A percentile compares a stretch with the other conserved stretches of the same genome.
Evolutionary conservation across 1,140 invertebrate species (phyloP).

Genomic region (Hylyphantes graminicola): DNA sequence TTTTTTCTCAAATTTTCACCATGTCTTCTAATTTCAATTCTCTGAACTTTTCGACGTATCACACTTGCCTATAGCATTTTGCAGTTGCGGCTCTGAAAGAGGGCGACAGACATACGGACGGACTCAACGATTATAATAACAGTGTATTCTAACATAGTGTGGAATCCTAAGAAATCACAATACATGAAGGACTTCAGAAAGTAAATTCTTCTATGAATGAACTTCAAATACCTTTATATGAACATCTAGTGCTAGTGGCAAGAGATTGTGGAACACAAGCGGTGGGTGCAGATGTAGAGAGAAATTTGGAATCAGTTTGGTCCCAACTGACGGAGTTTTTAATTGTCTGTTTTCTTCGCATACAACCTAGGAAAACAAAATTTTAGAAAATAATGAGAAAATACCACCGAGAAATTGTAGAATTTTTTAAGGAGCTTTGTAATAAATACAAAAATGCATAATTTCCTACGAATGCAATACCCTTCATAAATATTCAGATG

Average conservation of each 20-base stretch:
- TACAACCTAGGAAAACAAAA: slow-evolving; percentile 65
- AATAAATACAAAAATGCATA: neutral
- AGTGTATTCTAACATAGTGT: no score
- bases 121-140: no score
- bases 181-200: no score
- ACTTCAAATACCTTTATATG: slow-evolving; percentile 73
- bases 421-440: neutral
- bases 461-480: no score
- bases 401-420: neutral
- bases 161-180: no score
- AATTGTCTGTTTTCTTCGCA: slow-evolving; percentile 69
- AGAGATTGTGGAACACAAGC: slow-evolving; percentile 79
- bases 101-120: no score
- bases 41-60: no score
- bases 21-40: no score
- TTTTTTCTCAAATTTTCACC: no score
- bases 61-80: no score
- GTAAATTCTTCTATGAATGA: no score
- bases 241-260: slow-evolving; percentile 74
- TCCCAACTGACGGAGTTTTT: slow-evolving; percentile 66
- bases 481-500: neutral
- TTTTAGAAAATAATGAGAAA: neutral
- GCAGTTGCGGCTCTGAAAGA: no score
- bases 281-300: slow-evolving; percentile 78
- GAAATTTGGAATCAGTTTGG: slow-evolving; percentile 77